Base-by-base conservation (phyloP, 2,888 invertebrate genomes). In the Nomada fucata region DNA sequence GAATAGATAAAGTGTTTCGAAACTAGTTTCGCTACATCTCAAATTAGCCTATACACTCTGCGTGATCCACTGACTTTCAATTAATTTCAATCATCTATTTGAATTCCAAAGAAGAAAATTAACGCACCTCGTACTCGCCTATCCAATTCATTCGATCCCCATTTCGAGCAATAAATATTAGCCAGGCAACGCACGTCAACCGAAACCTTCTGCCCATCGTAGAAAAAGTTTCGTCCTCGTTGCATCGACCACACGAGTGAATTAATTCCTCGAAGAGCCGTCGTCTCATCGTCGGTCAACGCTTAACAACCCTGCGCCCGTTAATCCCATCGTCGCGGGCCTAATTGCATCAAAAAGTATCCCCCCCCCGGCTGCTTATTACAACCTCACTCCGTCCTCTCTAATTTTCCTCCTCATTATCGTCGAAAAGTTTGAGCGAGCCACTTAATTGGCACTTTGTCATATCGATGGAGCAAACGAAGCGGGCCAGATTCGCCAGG, bases 361-460 rank as follows among this genome's bases (percentile, higher is more conserved):
- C 60, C 50, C 44, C 60, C 50, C 44, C 44, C 13, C 15, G 63
- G 15, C 64, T 53, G 53, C 82, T 73, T 76, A 69, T 83, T 80
- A 80, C 64, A 60, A 55, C 47, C 59, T 47, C 64, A 15, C 42
- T 23, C 26, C 20, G 67, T 55, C 57, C 69, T 44, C 63, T 52
- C 59, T 67, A 65, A 82, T 83, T 70, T 69, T 76, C 76, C 59
- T 72, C 47, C 72, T 76, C 82, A 73, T 82, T 77, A 82, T 74
- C 82, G 77, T 71, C 72, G 74, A 50, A 64, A 77, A 80, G 71
- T 71, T 83, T 60, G 26, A 76, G 42, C 73, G 70, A 26, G 53
- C 57, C 74, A 55, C 53, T 82, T 83, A 83, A 83, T 83, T 82
- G 82, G 63, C 71, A 71, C 67, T 77, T 68, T 67, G 74, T 77